Percentiles rank a stretch among this genome's conserved stretches.
These are phyloP conservation scores for Thymallus thymallus DNA, from an alignment of 2,113 vertebrate species.

Conservation along the genomic window DNA sequence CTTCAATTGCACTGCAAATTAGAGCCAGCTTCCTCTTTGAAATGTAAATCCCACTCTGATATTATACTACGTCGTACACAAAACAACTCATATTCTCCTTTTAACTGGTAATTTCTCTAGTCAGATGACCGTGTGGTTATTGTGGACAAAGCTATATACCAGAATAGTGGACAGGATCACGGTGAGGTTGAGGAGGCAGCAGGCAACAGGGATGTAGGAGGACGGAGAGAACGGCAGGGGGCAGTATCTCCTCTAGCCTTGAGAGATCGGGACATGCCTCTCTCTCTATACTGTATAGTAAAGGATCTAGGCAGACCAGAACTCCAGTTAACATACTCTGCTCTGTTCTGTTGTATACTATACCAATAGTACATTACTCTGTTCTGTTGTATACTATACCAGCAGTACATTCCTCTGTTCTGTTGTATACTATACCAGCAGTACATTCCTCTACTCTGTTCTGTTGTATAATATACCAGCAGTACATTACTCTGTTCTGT, in stretches of 20 bases:
- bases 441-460: too few relatives aligned
- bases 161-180: background rate
- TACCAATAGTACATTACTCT: too few relatives aligned
- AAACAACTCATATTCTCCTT: background rate
- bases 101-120: background rate
- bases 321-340: too few relatives aligned
- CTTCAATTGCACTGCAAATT: background rate
- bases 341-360: too few relatives aligned
- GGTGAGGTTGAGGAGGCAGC: background rate
- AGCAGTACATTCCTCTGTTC: too few relatives aligned
- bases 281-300: too few relatives aligned
- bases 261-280: background rate
- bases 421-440: too few relatives aligned
- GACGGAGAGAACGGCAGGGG: conserved; percentile 27
- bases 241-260: conserved; percentile 37
- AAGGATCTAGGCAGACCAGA: too few relatives aligned
- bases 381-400: too few relatives aligned
- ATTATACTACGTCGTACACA: background rate
- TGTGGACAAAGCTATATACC: background rate
- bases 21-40: background rate
- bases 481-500: too few relatives aligned
- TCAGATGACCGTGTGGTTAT: background rate
- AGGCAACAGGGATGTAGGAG: background rate
- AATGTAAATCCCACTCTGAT: background rate
- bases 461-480: too few relatives aligned